Conservation (phyloP, 2,888 invertebrate species). For the Hemicrepidius hirtus region DNA sequence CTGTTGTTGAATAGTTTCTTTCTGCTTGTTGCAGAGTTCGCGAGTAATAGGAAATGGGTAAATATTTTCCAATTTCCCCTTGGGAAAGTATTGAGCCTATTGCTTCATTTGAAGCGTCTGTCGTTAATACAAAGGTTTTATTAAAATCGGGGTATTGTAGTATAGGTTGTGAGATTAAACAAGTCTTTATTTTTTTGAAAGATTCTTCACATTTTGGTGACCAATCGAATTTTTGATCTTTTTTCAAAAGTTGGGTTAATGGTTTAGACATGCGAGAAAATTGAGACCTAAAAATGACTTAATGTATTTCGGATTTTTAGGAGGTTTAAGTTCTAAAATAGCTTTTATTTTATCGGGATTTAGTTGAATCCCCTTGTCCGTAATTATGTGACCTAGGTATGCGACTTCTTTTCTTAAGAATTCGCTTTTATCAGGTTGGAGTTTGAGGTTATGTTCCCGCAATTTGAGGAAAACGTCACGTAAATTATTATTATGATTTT, state of each 20-base stretch:
- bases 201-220: not conserved
- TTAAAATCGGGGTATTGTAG: constrained; percentile 46
- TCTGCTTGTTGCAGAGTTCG: constrained; percentile 12
- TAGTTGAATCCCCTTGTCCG: constrained; percentile 57
- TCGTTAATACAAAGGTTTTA: constrained; percentile 37
- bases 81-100: constrained; percentile 33
- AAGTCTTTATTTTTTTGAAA: constrained; percentile 23
- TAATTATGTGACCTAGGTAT: constrained; percentile 63
- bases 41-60: constrained; percentile 12
- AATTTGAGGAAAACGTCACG: constrained; percentile 45
- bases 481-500: constrained; percentile 36
- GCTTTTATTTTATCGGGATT: constrained; percentile 54
- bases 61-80: not conserved
- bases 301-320: constrained; percentile 40
- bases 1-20: not conserved
- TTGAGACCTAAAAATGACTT: constrained; percentile 60
- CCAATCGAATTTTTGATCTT: not conserved
- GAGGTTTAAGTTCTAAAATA: constrained; percentile 29
- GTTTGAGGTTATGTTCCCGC: constrained; percentile 38
- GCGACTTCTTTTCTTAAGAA: constrained; percentile 57
- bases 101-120: constrained; percentile 39
- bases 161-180: constrained; percentile 32
- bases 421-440: constrained; percentile 53
- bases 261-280: not conserved
- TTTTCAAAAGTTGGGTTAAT: not conserved